Percentiles rank a stretch among this genome's conserved stretches.
These are phyloP conservation scores for Tenebrio molitor DNA, from an alignment of 1,140 invertebrate species.

Conservation along the genomic window DNA sequence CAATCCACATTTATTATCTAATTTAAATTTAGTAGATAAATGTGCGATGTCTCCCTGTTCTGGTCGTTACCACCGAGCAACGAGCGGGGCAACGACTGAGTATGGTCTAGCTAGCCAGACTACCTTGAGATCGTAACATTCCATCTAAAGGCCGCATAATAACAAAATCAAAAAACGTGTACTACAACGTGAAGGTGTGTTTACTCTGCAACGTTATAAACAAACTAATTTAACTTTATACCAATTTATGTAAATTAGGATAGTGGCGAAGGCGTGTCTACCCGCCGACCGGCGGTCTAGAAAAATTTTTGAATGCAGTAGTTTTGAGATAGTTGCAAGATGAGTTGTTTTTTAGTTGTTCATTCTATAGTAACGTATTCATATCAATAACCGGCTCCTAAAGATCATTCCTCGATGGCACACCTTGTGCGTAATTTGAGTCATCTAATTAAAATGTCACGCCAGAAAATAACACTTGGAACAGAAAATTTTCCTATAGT, in stretches of 20 bases:
- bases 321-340: no score
- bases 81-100: constrained; percentile 55
- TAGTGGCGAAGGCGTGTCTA: background rate
- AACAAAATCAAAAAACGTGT: constrained; percentile 29
- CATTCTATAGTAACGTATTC: no score
- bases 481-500: no score
- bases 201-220: constrained; percentile 12
- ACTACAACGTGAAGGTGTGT: constrained; percentile 21
- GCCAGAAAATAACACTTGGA: no score
- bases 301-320: no score
- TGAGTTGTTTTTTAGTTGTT: no score
- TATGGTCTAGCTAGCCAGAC: constrained; percentile 52
- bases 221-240: constrained; percentile 21
- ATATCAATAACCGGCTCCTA: no score
- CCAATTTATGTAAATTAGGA: constrained; percentile 24
- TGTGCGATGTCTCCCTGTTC: constrained; percentile 11
- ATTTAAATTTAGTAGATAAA: no score
- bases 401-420: no score
- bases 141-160: constrained; percentile 47
- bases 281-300: no score
- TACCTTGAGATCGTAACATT: constrained; percentile 55
- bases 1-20: no score
- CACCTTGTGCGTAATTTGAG: no score
- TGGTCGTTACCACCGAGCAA: constrained; percentile 27
- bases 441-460: constrained; percentile 8